Evolutionary conservation across 1,140 invertebrate genomes (phyloP).

Genomic region (Diprion similis): DNA sequence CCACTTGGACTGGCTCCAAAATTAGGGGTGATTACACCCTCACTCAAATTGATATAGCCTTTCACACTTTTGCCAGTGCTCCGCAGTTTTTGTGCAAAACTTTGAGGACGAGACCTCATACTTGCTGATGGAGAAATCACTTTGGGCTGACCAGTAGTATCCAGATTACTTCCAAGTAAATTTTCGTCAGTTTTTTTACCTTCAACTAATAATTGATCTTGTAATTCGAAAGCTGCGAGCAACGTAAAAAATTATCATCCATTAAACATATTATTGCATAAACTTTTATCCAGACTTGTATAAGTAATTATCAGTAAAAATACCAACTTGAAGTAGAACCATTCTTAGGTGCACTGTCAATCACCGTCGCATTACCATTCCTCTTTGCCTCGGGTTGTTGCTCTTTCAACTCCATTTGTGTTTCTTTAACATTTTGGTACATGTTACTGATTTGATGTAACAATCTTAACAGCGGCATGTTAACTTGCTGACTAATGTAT

Average conservation of each 20-base stretch:
- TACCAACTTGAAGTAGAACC: conserved; percentile 65
- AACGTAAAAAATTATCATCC: conserved; percentile 28
- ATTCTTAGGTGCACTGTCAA: conserved; percentile 56
- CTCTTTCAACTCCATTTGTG: conserved; percentile 85
- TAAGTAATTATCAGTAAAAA: not conserved
- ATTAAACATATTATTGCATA: conserved; percentile 7
- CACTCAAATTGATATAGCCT: conserved; percentile 75
- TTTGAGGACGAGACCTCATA: conserved; percentile 77
- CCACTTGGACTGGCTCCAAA: conserved; percentile 67
- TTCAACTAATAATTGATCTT: conserved; percentile 61
- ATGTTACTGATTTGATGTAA: conserved; percentile 97
- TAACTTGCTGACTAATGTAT: conserved; percentile 91
- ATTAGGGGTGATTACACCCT: conserved; percentile 75
- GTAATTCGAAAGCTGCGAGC: conserved; percentile 68
- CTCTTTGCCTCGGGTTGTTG: conserved; percentile 66
- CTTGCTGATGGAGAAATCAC: conserved; percentile 69
- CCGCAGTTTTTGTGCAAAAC: conserved; percentile 84
- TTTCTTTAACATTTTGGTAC: conserved; percentile 97
- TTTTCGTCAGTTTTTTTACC: conserved; percentile 60
- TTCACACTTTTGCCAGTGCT: conserved; percentile 85
- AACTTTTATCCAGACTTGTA: conserved; percentile 10
- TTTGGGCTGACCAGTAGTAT: conserved; percentile 48
- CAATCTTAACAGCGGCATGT: conserved; percentile 92
- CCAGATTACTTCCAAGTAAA: conserved; percentile 54
- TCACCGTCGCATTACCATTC: conserved; percentile 57